Conservation (phyloP, 2,888 invertebrate genomes). For the Ectropis crepuscularia region DNA sequence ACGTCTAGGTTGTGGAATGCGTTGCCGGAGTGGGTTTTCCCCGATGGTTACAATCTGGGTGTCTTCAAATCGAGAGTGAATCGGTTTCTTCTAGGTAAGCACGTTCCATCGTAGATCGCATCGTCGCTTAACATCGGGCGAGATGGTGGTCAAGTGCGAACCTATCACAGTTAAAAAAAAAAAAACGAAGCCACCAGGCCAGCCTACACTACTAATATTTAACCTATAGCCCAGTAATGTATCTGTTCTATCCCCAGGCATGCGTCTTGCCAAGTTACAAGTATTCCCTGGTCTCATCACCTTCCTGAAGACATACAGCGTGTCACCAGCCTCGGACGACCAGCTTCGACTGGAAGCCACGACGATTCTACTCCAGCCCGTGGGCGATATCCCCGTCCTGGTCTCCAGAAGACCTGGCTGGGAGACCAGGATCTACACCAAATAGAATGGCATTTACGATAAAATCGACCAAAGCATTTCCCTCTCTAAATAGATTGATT, state of each 20-base stretch:
- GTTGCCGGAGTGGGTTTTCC: too few relatives aligned
- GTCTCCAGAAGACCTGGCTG: conserved; percentile 1
- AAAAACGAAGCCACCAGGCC: too few relatives aligned
- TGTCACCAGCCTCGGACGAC: conserved; percentile 42
- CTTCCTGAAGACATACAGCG: conserved; percentile 46
- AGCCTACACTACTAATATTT: not conserved
- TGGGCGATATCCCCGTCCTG: not conserved
- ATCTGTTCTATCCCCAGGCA: conserved; percentile 44
- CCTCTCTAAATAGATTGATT: too few relatives aligned
- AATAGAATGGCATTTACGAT: not conserved
- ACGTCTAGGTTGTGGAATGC: too few relatives aligned
- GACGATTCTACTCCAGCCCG: conserved; percentile 19
- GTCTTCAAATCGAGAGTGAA: too few relatives aligned
- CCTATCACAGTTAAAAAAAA: too few relatives aligned
- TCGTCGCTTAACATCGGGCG: too few relatives aligned
- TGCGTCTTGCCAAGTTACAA: conserved; percentile 53
- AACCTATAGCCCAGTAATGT: not conserved
- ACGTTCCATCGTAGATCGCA: too few relatives aligned
- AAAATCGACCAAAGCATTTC: too few relatives aligned
- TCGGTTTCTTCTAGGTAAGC: too few relatives aligned
- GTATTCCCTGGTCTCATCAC: conserved; percentile 49
- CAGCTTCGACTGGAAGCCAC: conserved; percentile 20
- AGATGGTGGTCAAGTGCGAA: too few relatives aligned
- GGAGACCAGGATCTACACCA: not conserved
- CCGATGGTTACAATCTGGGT: too few relatives aligned